Evolutionary conservation across 2,888 invertebrate genomes (phyloP).

Genomic region (Acholoe squamosa): DNA sequence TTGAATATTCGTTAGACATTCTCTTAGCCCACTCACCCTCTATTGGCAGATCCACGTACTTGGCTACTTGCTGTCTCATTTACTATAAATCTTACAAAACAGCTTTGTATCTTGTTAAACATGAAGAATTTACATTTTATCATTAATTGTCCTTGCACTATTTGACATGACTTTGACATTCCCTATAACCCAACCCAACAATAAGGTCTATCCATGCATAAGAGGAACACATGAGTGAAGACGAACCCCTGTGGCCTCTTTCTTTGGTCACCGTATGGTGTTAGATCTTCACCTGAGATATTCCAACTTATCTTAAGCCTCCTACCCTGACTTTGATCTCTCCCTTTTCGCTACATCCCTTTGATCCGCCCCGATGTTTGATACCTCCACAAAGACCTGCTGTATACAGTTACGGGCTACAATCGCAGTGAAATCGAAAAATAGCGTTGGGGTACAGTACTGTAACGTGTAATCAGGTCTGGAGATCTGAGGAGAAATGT

Average conservation of each 20-base stretch:
- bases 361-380: neutral
- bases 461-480: neutral
- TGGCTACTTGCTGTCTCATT: no score
- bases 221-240: no score
- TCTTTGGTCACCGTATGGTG: neutral
- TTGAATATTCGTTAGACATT: no score
- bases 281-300: slow-evolving; percentile 13
- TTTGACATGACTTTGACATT: no score
- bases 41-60: no score
- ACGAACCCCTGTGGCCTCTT: neutral
- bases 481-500: slow-evolving; percentile 2
- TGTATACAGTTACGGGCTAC: neutral
- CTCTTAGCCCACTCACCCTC: no score
- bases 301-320: neutral
- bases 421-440: slow-evolving; percentile 1
- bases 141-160: no score
- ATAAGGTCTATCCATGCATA: no score
- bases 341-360: neutral
- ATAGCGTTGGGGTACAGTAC: neutral
- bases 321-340: neutral
- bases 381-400: neutral
- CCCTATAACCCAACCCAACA: no score
- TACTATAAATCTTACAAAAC: no score
- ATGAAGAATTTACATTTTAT: no score
- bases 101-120: no score